phyloP scores from a whole-genome alignment of 2,888 invertebrate species.

The Plagodis pulveraria region DNA sequence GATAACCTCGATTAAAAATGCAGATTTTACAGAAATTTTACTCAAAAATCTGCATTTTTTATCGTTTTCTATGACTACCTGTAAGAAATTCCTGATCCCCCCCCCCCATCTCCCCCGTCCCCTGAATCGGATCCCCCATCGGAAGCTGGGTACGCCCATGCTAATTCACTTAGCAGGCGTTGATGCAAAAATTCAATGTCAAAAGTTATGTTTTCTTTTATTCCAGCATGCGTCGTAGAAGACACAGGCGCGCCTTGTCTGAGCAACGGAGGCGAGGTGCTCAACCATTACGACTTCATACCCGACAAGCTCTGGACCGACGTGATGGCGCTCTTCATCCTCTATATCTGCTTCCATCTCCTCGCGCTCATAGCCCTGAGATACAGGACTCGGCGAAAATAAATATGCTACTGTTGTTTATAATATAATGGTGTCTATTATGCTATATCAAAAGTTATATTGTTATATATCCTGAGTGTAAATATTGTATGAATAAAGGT shows the following conservation, averaged over 20 bases:
- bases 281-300: slow-evolving; percentile 90
- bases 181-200: slow-evolving; percentile 20
- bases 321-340: slow-evolving; percentile 86
- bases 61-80: too few species aligned
- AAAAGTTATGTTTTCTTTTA: neutral
- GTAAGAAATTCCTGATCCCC: too few species aligned
- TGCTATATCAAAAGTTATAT: slow-evolving; percentile 12
- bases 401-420: slow-evolving; percentile 28
- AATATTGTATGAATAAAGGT: slow-evolving; percentile 40
- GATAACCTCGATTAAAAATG: too few species aligned
- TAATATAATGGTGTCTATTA: slow-evolving; percentile 24
- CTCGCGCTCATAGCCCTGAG: slow-evolving; percentile 89
- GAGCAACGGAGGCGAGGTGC: slow-evolving; percentile 88
- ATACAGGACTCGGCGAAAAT: slow-evolving; percentile 86
- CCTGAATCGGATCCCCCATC: too few species aligned
- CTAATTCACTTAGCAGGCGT: too few species aligned
- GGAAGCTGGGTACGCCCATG: too few species aligned
- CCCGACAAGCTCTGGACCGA: slow-evolving; percentile 86
- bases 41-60: too few species aligned
- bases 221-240: slow-evolving; percentile 35
- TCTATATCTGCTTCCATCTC: slow-evolving; percentile 89
- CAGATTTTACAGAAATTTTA: too few species aligned
- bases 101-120: too few species aligned
- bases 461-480: slow-evolving; percentile 34
- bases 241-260: slow-evolving; percentile 88